Evolutionary conservation across 2,113 vertebrate species (phyloP), one percentile per base, ranked within the genome.

Genomic region (Thalassarche chlororhynchos): DNA sequence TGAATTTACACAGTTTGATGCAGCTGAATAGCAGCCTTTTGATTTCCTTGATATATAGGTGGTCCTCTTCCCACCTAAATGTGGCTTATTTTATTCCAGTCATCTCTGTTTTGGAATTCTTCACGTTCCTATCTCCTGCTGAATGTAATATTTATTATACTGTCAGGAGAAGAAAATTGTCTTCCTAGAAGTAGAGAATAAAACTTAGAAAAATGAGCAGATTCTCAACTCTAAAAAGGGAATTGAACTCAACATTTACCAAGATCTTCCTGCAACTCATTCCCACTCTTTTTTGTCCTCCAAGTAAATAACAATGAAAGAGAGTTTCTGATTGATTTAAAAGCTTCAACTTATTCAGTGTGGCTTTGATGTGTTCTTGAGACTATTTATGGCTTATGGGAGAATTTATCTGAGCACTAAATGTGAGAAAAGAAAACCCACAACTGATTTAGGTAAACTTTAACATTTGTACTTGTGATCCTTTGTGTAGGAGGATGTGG

Each of bases 401-500:
- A 94, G 87, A 93, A 87, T 47, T 81, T 68, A 74, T 76, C 44
- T 83, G 58, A 65, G 54, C 42, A 62, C 5, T 77, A 71, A 66
- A 80, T 46, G 40, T 51, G 68, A 83, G 64, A 95, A 71, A 84
- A 87, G 14, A 84, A 87, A 93, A 9, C 8, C 26, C 23, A 40
- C 20, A 62, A 68, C 10, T 44, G 62, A 91, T 77, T 62, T 71
- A 89, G 57, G 76, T 61, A 93, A 90, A 95, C 28, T 65, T 75
- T 42, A 91, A 87, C 81, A 70, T 95, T 68, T 71, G 66, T 72
- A 58, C 85, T 94, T 29, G 8, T 78, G 62, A 84, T 94, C 70
- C 20, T 80, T 64, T 81, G 66, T 1, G 88, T 90, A 89, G 96
- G 96, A 97, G 89, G 94, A 91, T 90, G 21, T 91, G 93, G 38